A percentile compares a stretch with the other conserved stretches of the same genome.
Evolutionary conservation across 2,888 invertebrate species (phyloP).

Genomic region (Drosophila sordidula): DNA sequence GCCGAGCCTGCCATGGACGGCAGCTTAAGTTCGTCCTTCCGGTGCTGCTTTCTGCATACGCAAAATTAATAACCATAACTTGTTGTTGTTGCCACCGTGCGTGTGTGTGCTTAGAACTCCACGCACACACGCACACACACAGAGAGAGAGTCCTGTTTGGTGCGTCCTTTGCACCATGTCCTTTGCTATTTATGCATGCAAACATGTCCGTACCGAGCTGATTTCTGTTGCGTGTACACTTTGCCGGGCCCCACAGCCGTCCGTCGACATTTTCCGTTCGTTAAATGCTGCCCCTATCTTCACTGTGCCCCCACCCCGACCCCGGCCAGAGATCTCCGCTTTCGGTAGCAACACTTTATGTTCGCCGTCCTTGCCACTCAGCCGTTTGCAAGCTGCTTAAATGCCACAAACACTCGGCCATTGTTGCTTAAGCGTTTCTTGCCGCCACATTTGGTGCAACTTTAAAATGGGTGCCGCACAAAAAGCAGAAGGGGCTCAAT

Average conservation of each 20-base stretch:
- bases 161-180: slow-evolving; percentile 58
- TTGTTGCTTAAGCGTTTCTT: slow-evolving; percentile 22
- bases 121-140: slow-evolving; percentile 15
- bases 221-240: slow-evolving; percentile 71
- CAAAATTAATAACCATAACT: slow-evolving; percentile 82
- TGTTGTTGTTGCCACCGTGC: slow-evolving; percentile 49
- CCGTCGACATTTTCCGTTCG: slow-evolving; percentile 60
- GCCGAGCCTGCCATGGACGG: slow-evolving; percentile 12
- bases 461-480: slow-evolving; percentile 5
- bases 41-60: slow-evolving; percentile 67
- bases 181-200: slow-evolving; percentile 79
- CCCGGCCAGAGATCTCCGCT: background rate
- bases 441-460: slow-evolving; percentile 15
- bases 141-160: slow-evolving; percentile 8
- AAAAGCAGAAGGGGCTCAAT: too few species aligned
- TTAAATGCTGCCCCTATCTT: slow-evolving; percentile 46
- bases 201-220: slow-evolving; percentile 73
- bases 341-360: slow-evolving; percentile 25
- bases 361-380: slow-evolving; percentile 20
- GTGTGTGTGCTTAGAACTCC: slow-evolving; percentile 37
- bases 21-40: slow-evolving; percentile 69
- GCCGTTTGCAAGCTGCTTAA: slow-evolving; percentile 31
- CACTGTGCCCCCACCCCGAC: background rate
- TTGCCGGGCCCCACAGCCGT: slow-evolving; percentile 52
- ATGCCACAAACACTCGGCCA: slow-evolving; percentile 5